Evolutionary conservation across 2,113 vertebrate species (phyloP), one percentile per base, ranked within the genome.

Genomic region (Larimichthys polyactis): DNA sequence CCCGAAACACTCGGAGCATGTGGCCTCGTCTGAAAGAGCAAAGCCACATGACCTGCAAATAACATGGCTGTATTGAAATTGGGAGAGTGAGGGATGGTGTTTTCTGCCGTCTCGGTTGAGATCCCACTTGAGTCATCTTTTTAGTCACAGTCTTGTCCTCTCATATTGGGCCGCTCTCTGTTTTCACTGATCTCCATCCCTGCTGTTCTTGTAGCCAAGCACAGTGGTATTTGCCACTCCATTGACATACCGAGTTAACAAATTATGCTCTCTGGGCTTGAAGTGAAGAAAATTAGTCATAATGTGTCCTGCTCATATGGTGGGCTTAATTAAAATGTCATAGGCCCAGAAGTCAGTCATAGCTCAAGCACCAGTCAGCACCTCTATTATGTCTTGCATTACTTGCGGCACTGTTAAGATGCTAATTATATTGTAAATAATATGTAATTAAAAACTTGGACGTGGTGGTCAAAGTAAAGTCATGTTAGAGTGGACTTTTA

Each of bases 281-380:
- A 89, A 75, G 84, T 86, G 79, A 87, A 57, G 79, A 83, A 87
- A 91, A 91, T 90, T 63, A 79, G 78, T 90, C 82, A 86, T 89
- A 79, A 78, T 79, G 55, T 83, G 67, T 71, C 80, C 69, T 68
- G 65, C 80, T 84, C 87, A 83, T 81, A 83, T 71, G 80, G 83
- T 88, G 88, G 85, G 79, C 86, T 83, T 89, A 91, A 91, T 91
- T 91, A 91, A 91, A 90, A 87, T 78, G 90, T 82, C 87, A 84
- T 29, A 75, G 84, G 65, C 68, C 76, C 27, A 43, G 73, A 78
- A 80, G 89, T 91, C 76, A 72, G 55, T 91, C 86, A 86, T 54
- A 69, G 71, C 83, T 84, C 80, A 75, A 84, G 84, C 70, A 52
- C 83, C 66, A 2, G 64, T 88, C 81, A 75, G 74, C 78, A 81